Evolutionary conservation across 2,888 invertebrate genomes (phyloP), one percentile per base, ranked within the genome.

Genomic region (Apotomis turbidana): DNA sequence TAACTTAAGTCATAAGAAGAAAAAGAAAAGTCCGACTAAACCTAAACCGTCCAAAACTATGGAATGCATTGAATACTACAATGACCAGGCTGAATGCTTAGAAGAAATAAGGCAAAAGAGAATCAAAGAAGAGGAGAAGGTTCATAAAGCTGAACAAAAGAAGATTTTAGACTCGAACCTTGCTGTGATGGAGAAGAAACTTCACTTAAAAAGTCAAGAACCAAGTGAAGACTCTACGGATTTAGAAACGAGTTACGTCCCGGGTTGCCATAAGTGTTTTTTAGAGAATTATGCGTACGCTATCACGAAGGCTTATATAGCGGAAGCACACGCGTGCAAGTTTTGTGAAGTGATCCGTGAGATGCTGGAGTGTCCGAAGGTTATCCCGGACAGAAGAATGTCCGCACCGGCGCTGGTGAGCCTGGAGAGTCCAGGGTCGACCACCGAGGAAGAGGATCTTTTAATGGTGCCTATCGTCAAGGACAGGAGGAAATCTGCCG

Each of bases 21-120:
- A 85, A 70, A 90, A 89, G 78, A 84, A 85, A 75, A 92, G 91
- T 80, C 92, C 92, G 12, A 88, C 87, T 0, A 92, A 91, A 76
- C 87, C 90, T 81, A 92, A 91, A 75, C 87, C 90, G 83, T 88
- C 90, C 83, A 92, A 90, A 75, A 84, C 78, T 57, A 82, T 85
- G 75, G 83, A 86, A 78, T 91, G 90, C 76, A 90, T 94, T 46
- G 95, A 95, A 83, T 95, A 95, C 77, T 95, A 95, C 84, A 95
- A 95, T 83, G 95, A 95, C 76, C 94, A 95, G 83, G 94, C 94
- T 66, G 95, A 95, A 77, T 95, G 95, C 77, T 85, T 95, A 62
- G 94, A 95, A 81, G 94, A 94, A 76, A 92, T 91, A 76, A 82
- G 88, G 46, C 84, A 87, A 74, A 89, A 85, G 75, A 91, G 87